Percentiles rank a stretch among this genome's conserved stretches.
Evolutionary conservation across 2,113 vertebrate genomes (phyloP).

Genomic region (Strigops habroptila): DNA sequence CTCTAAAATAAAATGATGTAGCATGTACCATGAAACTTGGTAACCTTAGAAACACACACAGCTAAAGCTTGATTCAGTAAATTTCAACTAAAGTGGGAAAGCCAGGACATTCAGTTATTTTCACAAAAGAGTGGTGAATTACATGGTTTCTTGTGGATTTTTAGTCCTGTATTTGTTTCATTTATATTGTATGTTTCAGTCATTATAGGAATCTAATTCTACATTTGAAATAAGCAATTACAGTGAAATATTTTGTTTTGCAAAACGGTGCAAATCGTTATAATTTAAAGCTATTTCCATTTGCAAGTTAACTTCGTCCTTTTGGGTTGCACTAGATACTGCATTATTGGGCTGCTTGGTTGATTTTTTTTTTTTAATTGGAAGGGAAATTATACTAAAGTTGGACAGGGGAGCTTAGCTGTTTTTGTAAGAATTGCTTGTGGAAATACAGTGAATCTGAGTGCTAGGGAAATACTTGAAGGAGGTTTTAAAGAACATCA

Average conservation of each 20-base stretch:
- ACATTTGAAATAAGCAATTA: background rate
- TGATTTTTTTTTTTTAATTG: background rate
- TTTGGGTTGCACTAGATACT: background rate
- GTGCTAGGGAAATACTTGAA: background rate
- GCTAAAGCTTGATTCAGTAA: background rate
- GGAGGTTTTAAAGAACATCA: background rate
- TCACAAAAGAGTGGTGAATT: background rate
- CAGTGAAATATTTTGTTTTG: background rate
- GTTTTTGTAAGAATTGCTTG: background rate
- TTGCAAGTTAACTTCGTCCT: background rate
- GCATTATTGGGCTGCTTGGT: background rate
- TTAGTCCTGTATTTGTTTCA: background rate
- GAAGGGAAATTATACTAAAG: background rate
- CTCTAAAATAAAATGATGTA: background rate
- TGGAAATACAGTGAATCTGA: background rate
- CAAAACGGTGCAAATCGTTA: background rate
- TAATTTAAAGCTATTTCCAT: background rate
- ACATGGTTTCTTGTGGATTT: fast-evolving
- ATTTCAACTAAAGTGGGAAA: background rate
- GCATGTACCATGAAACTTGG: fast-evolving
- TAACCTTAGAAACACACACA: background rate
- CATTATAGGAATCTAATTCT: background rate
- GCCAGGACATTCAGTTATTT: background rate
- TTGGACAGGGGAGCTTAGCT: background rate
- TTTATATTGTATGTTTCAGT: background rate